Conservation (phyloP, 2,888 invertebrate species). For the Listrodromus nycthemerus region DNA sequence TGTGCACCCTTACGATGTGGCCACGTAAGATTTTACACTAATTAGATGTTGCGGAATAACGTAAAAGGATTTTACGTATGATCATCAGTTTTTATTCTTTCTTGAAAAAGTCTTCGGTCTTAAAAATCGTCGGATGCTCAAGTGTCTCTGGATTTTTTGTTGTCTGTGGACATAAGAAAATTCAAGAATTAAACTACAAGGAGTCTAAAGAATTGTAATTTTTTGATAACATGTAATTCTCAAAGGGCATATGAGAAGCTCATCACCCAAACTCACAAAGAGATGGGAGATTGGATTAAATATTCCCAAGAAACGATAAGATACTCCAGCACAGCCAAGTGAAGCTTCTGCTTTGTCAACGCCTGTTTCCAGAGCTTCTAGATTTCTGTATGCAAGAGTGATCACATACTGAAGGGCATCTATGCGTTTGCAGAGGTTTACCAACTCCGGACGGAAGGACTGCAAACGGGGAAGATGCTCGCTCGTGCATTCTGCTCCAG, state of each 20-base stretch:
- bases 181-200: not conserved
- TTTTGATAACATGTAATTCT: too few relatives aligned
- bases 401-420: conserved; percentile 82
- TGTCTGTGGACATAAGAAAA: conserved; percentile 73
- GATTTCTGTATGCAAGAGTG: conserved; percentile 78
- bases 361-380: conserved; percentile 80
- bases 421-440: conserved; percentile 78
- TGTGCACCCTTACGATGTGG: not conserved
- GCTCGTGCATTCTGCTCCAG: conserved; percentile 78
- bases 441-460: conserved; percentile 76
- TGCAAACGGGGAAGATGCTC: conserved; percentile 78
- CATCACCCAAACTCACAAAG: conserved; percentile 76
- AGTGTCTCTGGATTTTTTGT: conserved; percentile 74
- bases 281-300: conserved; percentile 82
- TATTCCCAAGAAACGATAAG: conserved; percentile 81
- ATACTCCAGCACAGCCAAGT: conserved; percentile 74
- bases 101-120: conserved; percentile 78
- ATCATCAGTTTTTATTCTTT: conserved; percentile 51
- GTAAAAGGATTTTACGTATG: not conserved
- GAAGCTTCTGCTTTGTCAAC: conserved; percentile 82
- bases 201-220: too few relatives aligned
- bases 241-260: not conserved
- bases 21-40: not conserved
- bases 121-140: conserved; percentile 78
- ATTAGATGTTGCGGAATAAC: conserved; percentile 32